Base-by-base conservation (phyloP, 2,113 vertebrate species). In the Prunella himalayana region DNA sequence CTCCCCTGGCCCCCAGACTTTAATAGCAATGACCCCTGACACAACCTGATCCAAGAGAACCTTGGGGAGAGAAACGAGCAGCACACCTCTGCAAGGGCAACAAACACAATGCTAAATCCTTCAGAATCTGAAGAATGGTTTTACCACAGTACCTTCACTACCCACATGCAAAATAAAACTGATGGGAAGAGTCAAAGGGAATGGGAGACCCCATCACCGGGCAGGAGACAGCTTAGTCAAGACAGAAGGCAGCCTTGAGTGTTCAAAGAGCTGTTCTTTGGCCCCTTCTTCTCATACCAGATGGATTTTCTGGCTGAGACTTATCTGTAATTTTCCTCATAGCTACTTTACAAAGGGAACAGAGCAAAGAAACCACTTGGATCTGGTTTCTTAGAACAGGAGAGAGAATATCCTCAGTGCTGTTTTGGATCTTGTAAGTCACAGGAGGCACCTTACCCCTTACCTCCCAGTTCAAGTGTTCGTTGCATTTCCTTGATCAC, bases 291-390 rank as follows among this genome's bases (percentile, higher is more conserved):
- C 94, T 94, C 95, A 68, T 75, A 92, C 88, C 95, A 97, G 96
- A 97, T 97, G 96, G 96, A 51, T 94, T 97, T 97, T 78, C 96
- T 97, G 95, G 96, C 96, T 94, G 80, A 96, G 92, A 78, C 44
- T 94, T 86, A 41, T 81, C 91, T 95, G 92, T 54, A 97, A 90
- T 96, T 96, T 95, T 94, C 95, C 92, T 97, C 80, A 70, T 83
- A 94, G 92, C 72, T 95, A 93, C 92, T 97, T 94, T 51, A 94
- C 92, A 94, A 88, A 93, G 60, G 60, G 91, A 97, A 92, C 68
- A 96, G 80, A 94, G 94, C 39, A 92, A 90, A 95, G 94, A 94
- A 93, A 96, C 65, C 86, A 78, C 56, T 96, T 93, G 95, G 83
- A 94, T 95, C 80, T 83, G 64, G 51, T 94, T 97, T 92, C 77